Percentiles rank a stretch among this genome's conserved stretches.
These are phyloP conservation scores for Hymenopus coronatus DNA, from an alignment of 2,888 invertebrate genomes.

Conservation along the genomic window DNA sequence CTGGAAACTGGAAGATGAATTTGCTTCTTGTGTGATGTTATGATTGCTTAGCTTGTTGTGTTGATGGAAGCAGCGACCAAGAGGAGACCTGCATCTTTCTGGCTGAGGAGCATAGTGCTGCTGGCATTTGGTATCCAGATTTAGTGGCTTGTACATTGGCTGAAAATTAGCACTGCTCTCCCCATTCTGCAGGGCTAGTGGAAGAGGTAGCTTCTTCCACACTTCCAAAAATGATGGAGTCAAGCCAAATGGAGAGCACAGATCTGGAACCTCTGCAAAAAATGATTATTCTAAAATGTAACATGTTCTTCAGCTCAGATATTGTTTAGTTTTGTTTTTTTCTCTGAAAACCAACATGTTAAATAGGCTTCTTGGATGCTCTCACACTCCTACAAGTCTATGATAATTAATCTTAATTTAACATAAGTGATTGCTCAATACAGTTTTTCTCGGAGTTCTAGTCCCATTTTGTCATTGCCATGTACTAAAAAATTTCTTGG, in stretches of 20 bases:
- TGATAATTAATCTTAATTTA: too few relatives aligned
- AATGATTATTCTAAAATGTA: not conserved
- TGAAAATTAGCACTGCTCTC: slow-evolving; percentile 15
- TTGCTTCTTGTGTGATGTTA: not conserved
- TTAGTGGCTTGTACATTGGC: slow-evolving; percentile 28
- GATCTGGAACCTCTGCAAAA: slow-evolving; percentile 31
- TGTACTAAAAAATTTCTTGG: too few relatives aligned
- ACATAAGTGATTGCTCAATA: too few relatives aligned
- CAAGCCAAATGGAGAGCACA: slow-evolving; percentile 31
- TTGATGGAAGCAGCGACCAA: slow-evolving; percentile 1
- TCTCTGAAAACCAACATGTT: not conserved
- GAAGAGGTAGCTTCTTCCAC: slow-evolving; percentile 36
- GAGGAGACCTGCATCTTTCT: slow-evolving; percentile 28
- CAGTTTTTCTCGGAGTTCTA: too few relatives aligned
- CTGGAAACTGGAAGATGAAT: slow-evolving; percentile 27
- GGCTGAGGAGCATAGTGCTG: not conserved
- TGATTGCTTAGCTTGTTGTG: not conserved
- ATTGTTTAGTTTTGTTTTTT: too few relatives aligned
- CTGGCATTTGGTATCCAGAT: slow-evolving; percentile 27
- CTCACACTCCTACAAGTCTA: too few relatives aligned
- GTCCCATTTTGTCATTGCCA: too few relatives aligned
- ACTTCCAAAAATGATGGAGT: slow-evolving; percentile 33
- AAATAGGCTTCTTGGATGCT: too few relatives aligned
- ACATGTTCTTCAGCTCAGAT: not conserved
- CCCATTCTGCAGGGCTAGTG: slow-evolving; percentile 33